A percentile compares a stretch with the other conserved stretches of the same genome.
These are phyloP conservation scores for Ornithoptera alexandrae DNA, from an alignment of 2,888 invertebrate genomes.

Conservation along the genomic window DNA sequence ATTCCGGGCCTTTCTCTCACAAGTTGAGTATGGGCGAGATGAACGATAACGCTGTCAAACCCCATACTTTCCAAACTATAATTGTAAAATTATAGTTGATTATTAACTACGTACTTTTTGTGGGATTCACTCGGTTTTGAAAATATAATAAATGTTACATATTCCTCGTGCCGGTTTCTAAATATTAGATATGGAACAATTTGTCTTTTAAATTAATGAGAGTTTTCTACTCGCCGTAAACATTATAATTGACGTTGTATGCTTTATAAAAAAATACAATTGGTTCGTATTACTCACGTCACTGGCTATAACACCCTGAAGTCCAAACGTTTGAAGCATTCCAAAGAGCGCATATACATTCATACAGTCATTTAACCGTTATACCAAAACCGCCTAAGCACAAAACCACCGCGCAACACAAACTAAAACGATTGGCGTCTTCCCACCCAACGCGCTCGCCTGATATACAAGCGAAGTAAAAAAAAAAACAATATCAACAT, in stretches of 20 bases:
- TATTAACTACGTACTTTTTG: neutral
- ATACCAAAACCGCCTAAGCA: constrained; percentile 16
- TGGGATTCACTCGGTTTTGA: neutral
- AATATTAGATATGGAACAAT: neutral
- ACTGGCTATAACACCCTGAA: constrained; percentile 8
- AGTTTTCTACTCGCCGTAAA: neutral
- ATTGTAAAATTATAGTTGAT: too few species aligned
- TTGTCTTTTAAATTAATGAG: neutral
- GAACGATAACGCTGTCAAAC: too few species aligned
- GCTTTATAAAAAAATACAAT: neutral
- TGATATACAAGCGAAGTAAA: constrained; percentile 43
- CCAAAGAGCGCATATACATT: constrained; percentile 12
- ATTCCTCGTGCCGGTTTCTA: neutral
- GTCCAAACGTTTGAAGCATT: constrained; percentile 13
- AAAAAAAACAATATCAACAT: constrained; percentile 45
- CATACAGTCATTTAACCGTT: constrained; percentile 2
- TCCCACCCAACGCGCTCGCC: constrained; percentile 33
- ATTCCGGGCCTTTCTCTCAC: too few species aligned
- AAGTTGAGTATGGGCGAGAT: too few species aligned
- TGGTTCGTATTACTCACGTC: neutral
- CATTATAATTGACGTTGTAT: neutral
- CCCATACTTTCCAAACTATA: too few species aligned
- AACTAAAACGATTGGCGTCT: constrained; percentile 32
- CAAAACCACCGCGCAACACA: constrained; percentile 36
- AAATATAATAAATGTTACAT: neutral